Conservation (phyloP, 1,140 invertebrate species). For the Ctenoplectra terminalis region DNA sequence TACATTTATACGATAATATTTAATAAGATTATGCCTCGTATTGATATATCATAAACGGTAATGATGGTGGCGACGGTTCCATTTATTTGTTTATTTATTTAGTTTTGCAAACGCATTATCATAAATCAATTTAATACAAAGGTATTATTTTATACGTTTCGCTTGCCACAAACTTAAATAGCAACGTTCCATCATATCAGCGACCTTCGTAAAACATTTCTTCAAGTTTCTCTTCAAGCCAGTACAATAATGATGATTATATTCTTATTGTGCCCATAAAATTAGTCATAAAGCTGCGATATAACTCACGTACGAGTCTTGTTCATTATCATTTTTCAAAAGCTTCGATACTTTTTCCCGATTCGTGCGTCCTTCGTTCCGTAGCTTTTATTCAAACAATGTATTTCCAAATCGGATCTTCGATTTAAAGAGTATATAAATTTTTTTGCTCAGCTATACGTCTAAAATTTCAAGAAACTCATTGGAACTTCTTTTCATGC, state of each 20-base stretch:
- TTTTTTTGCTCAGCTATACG: no score
- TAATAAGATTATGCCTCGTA: neutral
- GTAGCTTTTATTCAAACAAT: neutral
- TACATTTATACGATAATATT: neutral
- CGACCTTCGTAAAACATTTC: neutral
- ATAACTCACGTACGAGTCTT: neutral
- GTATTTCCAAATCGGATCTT: no score
- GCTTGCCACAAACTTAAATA: neutral
- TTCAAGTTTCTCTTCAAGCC: no score
- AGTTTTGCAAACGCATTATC: no score
- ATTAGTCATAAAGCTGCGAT: neutral
- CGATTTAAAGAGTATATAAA: neutral
- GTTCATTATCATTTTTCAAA: conserved; percentile 2
- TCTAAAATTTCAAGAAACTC: no score
- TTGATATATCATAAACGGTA: neutral
- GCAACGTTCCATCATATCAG: neutral
- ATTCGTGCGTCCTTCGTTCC: neutral
- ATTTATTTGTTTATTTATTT: no score
- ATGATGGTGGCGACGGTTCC: neutral
- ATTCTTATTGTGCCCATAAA: conserved; percentile 5
- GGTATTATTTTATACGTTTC: neutral
- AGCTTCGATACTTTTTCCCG: neutral
- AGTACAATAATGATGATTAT: neutral
- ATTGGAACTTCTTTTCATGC: no score
- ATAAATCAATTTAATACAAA: no score